Evolutionary conservation across 2,113 vertebrate genomes (phyloP).

Genomic region (Gobiocypris rarus): DNA sequence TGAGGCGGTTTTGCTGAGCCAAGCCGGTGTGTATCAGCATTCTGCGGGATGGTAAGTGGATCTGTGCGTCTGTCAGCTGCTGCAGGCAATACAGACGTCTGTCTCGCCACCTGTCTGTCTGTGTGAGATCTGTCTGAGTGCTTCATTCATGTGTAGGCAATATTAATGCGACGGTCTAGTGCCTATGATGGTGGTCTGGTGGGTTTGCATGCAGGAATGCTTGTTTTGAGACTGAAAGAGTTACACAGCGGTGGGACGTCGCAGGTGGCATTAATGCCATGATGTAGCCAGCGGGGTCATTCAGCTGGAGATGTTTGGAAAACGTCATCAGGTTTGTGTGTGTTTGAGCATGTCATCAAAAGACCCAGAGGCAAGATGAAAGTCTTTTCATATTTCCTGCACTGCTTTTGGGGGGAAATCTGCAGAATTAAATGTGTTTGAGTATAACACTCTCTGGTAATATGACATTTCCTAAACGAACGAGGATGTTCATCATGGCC

Average conservation of each 20-base stretch:
- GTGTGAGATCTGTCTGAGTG: neutral
- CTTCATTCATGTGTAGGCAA: neutral
- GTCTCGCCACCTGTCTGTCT: neutral
- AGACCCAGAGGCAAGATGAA: neutral
- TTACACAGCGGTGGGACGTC: too few relatives aligned
- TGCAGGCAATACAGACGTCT: constrained; percentile 31
- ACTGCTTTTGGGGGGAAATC: neutral
- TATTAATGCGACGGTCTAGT: neutral
- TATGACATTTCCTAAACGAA: neutral
- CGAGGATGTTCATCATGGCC: neutral
- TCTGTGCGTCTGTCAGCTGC: constrained; percentile 55
- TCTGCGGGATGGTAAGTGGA: constrained; percentile 70
- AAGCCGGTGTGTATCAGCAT: constrained; percentile 39
- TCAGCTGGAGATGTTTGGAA: neutral
- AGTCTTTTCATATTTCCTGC: neutral
- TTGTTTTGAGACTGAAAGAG: too few relatives aligned
- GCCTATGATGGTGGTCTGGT: neutral
- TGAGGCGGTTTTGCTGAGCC: constrained; percentile 25
- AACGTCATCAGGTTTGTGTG: neutral
- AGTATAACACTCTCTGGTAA: neutral
- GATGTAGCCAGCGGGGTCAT: neutral
- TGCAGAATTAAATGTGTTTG: neutral
- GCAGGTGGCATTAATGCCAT: neutral
- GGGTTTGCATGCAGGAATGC: too few relatives aligned
- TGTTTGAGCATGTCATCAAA: neutral